These are phyloP conservation scores for Xiphorhynchus erythropygius DNA, from an alignment of 2,797 vertebrate genomes.

Conservation along the genomic window DNA sequence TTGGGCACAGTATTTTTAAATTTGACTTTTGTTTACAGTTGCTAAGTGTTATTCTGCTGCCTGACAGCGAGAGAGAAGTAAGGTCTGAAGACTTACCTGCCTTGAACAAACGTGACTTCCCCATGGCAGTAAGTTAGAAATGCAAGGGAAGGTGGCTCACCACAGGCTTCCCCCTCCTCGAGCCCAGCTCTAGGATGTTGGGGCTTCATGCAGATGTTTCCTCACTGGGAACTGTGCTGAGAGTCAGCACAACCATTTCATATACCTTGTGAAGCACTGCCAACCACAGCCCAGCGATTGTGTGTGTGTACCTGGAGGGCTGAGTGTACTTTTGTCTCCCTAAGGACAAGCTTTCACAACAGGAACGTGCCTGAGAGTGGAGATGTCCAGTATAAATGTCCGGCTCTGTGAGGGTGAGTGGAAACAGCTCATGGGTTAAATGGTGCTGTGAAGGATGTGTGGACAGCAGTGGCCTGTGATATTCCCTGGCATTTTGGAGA, in stretches of 20 bases:
- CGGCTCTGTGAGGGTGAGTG: neutral
- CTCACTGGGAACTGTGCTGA: rapidly evolving
- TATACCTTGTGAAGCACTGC: neutral
- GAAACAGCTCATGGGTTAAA: rapidly evolving
- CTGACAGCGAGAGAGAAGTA: neutral
- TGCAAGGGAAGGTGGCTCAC: neutral
- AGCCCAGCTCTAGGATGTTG: neutral
- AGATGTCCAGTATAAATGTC: neutral
- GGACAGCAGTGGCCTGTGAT: neutral
- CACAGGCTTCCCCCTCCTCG: no score
- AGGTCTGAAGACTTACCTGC: neutral
- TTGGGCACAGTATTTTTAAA: neutral
- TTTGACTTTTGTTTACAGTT: neutral
- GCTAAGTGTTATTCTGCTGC: neutral
- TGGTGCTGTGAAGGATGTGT: neutral
- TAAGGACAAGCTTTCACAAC: neutral
- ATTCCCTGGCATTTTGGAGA: neutral
- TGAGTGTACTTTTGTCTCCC: neutral
- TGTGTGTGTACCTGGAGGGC: neutral
- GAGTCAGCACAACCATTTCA: neutral
- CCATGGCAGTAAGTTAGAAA: no score
- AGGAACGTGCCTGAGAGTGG: neutral
- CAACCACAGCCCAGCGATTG: neutral
- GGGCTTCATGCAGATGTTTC: neutral
- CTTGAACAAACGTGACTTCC: neutral